These are phyloP conservation scores for Epirrita christyi DNA, from an alignment of 2,888 invertebrate species.

Conservation along the genomic window DNA sequence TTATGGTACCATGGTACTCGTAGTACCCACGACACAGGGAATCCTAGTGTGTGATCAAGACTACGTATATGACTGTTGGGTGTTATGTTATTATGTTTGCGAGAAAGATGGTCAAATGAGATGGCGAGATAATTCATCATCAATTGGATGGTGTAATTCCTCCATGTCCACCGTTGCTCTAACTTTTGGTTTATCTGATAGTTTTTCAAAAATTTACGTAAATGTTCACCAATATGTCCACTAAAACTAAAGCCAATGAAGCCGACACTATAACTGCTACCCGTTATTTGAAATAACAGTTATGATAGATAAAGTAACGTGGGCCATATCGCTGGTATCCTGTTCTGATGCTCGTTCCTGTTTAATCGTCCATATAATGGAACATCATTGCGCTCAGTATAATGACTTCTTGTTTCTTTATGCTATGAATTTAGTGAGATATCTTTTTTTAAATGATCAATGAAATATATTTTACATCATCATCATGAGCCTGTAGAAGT, in stretches of 20 bases:
- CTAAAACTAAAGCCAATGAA: slow-evolving; percentile 7
- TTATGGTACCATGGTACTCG: too few relatives aligned
- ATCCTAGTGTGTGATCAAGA: too few relatives aligned
- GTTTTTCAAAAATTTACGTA: not conserved
- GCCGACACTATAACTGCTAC: slow-evolving; percentile 13
- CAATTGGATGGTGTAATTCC: too few relatives aligned
- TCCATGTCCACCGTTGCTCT: too few relatives aligned
- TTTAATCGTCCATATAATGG: slow-evolving; percentile 12
- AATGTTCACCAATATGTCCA: slow-evolving; percentile 2
- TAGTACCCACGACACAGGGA: too few relatives aligned
- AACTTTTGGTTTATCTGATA: not conserved
- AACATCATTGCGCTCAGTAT: slow-evolving; percentile 8
- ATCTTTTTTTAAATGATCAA: not conserved
- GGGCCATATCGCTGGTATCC: slow-evolving; percentile 13
- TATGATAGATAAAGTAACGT: slow-evolving; percentile 14
- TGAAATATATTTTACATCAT: too few relatives aligned
- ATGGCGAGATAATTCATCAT: too few relatives aligned
- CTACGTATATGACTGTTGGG: too few relatives aligned
- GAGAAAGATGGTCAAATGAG: too few relatives aligned
- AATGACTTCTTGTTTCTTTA: slow-evolving; percentile 4
- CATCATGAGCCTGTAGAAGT: too few relatives aligned
- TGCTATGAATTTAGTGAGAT: not conserved
- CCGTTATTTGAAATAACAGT: slow-evolving; percentile 28
- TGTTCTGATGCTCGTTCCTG: slow-evolving; percentile 9
- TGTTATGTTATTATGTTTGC: too few relatives aligned